These are phyloP conservation scores for Anniella stebbinsi DNA, from an alignment of 2,797 vertebrate species.

Conservation along the genomic window DNA sequence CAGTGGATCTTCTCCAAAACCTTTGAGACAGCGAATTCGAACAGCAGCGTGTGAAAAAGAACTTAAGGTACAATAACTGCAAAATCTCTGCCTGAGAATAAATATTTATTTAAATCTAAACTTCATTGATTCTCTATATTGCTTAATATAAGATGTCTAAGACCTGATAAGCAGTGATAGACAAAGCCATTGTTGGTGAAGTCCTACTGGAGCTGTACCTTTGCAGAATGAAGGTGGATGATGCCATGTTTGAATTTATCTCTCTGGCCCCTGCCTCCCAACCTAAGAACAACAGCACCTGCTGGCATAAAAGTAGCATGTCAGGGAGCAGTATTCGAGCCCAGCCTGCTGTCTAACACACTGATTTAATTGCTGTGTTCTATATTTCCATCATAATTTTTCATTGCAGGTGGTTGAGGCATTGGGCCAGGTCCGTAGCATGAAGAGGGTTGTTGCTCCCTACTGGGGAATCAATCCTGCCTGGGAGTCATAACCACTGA, in stretches of 20 bases:
- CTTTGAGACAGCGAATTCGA: conserved; percentile 84
- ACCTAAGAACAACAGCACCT: neutral
- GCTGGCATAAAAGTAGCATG: neutral
- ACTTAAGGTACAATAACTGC: conserved; percentile 84
- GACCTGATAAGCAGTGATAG: neutral
- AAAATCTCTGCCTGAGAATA: neutral
- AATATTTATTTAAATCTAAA: neutral
- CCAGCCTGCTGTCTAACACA: neutral
- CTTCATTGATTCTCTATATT: neutral
- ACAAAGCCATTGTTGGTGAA: neutral
- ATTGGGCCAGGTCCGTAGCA: no score
- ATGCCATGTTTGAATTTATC: neutral
- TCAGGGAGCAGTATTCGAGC: neutral
- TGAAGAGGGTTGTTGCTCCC: no score
- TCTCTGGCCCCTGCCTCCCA: neutral
- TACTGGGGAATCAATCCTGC: no score
- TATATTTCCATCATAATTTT: no score
- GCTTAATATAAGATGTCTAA: neutral
- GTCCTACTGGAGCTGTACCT: neutral
- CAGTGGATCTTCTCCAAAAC: conserved; percentile 83
- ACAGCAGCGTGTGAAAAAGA: conserved; percentile 80
- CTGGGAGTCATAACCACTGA: no score
- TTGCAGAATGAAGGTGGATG: neutral
- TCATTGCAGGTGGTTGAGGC: no score
- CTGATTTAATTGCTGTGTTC: neutral